These are phyloP conservation scores for Grallaria varia DNA, from an alignment of 2,113 vertebrate genomes.

Conservation along the genomic window DNA sequence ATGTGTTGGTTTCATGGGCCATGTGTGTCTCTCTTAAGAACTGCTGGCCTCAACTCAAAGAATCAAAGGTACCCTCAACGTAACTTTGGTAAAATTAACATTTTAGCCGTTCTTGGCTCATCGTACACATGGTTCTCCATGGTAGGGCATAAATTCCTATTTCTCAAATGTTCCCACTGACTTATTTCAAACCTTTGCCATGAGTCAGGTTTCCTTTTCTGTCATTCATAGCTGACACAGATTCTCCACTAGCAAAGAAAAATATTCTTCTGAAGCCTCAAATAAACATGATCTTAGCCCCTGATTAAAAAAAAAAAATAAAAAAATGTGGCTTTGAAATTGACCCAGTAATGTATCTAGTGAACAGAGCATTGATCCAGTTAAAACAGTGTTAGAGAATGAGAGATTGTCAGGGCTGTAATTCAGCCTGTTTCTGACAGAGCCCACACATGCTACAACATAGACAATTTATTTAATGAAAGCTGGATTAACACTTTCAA, in stretches of 20 bases:
- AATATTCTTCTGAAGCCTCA: slow-evolving; percentile 18
- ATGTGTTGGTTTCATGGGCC: background rate
- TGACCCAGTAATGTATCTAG: background rate
- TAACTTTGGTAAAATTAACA: background rate
- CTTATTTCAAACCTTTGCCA: slow-evolving; percentile 39
- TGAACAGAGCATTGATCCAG: background rate
- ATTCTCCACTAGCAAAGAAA: slow-evolving; percentile 40
- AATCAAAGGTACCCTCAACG: background rate
- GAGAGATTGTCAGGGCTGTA: background rate
- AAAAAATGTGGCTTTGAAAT: background rate
- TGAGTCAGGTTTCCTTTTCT: slow-evolving; percentile 61
- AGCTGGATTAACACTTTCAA: background rate
- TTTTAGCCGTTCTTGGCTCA: background rate
- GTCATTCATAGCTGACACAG: slow-evolving; percentile 14
- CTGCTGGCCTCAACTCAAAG: background rate
- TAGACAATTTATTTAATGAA: background rate
- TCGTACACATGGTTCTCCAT: background rate
- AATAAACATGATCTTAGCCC: slow-evolving; percentile 25
- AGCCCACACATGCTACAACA: background rate
- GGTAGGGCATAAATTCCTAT: background rate
- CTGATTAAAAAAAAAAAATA: background rate
- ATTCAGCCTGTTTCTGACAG: background rate
- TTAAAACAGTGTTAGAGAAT: slow-evolving; percentile 19
- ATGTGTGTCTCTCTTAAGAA: background rate
- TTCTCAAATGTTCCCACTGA: slow-evolving; percentile 49